Percentiles rank a stretch among this genome's conserved stretches.
phyloP scores from a whole-genome alignment of 2,113 vertebrate genomes.

The Oophaga pumilio region DNA sequence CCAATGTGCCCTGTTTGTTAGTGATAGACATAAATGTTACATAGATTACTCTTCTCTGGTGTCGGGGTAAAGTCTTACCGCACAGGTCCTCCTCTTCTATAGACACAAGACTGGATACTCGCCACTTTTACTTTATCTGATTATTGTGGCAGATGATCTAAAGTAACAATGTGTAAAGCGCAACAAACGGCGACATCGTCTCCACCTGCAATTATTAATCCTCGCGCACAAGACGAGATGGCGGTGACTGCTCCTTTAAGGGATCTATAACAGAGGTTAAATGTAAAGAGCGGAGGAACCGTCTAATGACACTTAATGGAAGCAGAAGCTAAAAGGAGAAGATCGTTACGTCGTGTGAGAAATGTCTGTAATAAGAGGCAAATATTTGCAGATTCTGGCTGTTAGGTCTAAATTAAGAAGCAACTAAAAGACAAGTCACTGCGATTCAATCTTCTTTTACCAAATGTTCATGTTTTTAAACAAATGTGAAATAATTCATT shows the following conservation, averaged over 20 bases:
- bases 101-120: neutral
- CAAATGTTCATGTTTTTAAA: neutral
- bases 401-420: constrained; percentile 1
- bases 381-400: neutral
- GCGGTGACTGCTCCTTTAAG: constrained; percentile 12
- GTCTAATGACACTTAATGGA: constrained; percentile 14
- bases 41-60: too few relatives aligned
- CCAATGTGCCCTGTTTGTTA: too few relatives aligned
- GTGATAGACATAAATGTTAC: too few relatives aligned
- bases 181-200: neutral
- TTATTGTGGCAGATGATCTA: neutral
- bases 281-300: neutral
- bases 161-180: neutral
- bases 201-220: neutral
- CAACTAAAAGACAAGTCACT: neutral
- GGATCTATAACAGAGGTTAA: constrained; percentile 21
- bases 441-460: neutral
- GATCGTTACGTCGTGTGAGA: constrained; percentile 21
- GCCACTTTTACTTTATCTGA: neutral
- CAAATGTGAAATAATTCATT: neutral
- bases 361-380: constrained; percentile 10
- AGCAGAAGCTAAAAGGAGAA: neutral
- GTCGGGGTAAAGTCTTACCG: too few relatives aligned
- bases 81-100: neutral
- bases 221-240: neutral